A percentile compares a stretch with the other conserved stretches of the same genome.
Evolutionary conservation across 2,797 vertebrate species (phyloP).

Genomic region (Coregonus sp.): DNA sequence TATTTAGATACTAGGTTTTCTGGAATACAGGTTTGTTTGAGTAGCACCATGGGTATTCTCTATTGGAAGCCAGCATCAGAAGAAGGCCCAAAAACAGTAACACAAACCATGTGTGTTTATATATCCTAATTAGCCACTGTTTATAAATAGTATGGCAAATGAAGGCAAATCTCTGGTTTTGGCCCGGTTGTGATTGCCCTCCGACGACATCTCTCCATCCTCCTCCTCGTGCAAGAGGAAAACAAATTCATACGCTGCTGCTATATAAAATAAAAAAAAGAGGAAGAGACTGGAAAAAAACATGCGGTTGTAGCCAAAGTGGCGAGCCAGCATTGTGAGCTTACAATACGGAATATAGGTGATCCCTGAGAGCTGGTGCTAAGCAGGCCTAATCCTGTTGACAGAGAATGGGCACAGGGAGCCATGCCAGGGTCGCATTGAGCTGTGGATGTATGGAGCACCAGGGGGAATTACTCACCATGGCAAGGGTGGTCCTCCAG

Average conservation of each 20-base stretch:
- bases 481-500: conserved; percentile 67
- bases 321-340: conserved; percentile 70
- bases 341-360: conserved; percentile 76
- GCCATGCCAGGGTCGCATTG: conserved; percentile 72
- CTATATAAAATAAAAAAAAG: conserved; percentile 41
- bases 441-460: conserved; percentile 63
- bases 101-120: conserved; percentile 51
- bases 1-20: conserved; percentile 2
- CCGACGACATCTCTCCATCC: conserved; percentile 57
- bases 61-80: conserved; percentile 30
- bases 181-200: conserved; percentile 53
- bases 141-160: conserved; percentile 64
- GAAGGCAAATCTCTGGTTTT: conserved; percentile 63
- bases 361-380: conserved; percentile 76
- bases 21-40: neutral
- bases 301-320: conserved; percentile 67
- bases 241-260: conserved; percentile 50
- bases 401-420: conserved; percentile 79
- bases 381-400: conserved; percentile 84
- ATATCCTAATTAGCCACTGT: conserved; percentile 58
- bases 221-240: conserved; percentile 49
- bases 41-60: neutral
- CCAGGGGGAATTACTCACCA: conserved; percentile 71
- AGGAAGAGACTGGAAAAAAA: conserved; percentile 23
- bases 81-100: conserved; percentile 41